These are phyloP conservation scores for Solen grandis DNA, from an alignment of 1,140 invertebrate genomes.

Conservation along the genomic window DNA sequence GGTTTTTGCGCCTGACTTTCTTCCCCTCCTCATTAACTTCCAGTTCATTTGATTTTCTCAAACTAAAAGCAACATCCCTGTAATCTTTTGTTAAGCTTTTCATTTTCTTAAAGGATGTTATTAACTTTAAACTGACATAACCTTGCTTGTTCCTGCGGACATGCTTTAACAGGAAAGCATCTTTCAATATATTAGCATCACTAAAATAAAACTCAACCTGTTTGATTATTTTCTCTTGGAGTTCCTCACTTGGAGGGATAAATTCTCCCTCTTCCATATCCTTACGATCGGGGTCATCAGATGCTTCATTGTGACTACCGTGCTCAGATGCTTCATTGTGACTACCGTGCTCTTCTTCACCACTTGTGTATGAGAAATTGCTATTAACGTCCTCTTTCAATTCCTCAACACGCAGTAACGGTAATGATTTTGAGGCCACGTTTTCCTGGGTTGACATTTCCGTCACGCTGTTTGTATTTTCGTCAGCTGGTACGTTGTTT, in stretches of 20 bases:
- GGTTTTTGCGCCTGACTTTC: conserved; percentile 92
- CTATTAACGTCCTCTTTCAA: conserved; percentile 65
- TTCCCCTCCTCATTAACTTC: conserved; percentile 95
- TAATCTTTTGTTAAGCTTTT: conserved; percentile 92
- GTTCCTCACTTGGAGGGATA: conserved; percentile 75
- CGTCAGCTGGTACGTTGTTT: conserved; percentile 57
- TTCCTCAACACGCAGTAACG: conserved; percentile 71
- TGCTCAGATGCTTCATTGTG: conserved; percentile 65
- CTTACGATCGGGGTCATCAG: conserved; percentile 67
- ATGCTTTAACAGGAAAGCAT: conserved; percentile 96
- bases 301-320: conserved; percentile 63
- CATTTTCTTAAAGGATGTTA: conserved; percentile 92
- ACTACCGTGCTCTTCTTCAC: conserved; percentile 69
- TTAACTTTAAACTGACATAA: conserved; percentile 95
- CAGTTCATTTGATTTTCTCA: conserved; percentile 89
- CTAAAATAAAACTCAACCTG: conserved; percentile 91
- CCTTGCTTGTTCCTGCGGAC: conserved; percentile 96
- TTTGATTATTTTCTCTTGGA: conserved; percentile 75
- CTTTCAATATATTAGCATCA: conserved; percentile 95
- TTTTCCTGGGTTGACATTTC: conserved; percentile 49
- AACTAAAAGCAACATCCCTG: conserved; percentile 92
- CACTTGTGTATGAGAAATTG: conserved; percentile 69
- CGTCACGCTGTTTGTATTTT: conserved; percentile 58
- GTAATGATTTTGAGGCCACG: conserved; percentile 27
- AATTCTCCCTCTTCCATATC: conserved; percentile 64